These are phyloP conservation scores for Ypsolopha scabrella DNA, from an alignment of 2,888 invertebrate genomes.

Conservation along the genomic window DNA sequence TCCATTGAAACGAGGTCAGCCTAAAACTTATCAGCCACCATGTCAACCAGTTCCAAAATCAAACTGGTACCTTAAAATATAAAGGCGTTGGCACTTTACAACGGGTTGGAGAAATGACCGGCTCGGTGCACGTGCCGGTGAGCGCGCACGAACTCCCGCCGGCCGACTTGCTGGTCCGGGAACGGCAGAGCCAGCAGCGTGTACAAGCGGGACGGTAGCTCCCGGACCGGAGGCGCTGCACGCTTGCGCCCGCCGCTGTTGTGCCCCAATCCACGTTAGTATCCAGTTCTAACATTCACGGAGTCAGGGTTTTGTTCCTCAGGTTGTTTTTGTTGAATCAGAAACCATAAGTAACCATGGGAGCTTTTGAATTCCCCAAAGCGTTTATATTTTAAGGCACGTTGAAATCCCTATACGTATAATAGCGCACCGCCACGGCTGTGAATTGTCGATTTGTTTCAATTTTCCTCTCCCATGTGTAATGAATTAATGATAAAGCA, in stretches of 20 bases:
- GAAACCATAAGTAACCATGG: no score
- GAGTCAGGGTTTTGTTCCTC: no score
- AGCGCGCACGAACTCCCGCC: constrained; percentile 84
- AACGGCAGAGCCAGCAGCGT: constrained; percentile 92
- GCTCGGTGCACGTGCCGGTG: constrained; percentile 79
- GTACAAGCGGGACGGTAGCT: constrained; percentile 88
- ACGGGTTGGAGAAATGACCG: constrained; percentile 90
- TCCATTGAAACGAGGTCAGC: constrained; percentile 8
- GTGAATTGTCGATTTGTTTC: no score
- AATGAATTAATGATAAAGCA: no score
- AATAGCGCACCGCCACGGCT: no score
- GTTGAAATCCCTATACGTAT: no score
- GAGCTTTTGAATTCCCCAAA: neutral
- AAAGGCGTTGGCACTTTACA: constrained; percentile 64
- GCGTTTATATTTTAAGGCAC: constrained; percentile 43
- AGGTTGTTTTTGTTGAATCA: no score
- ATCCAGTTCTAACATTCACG: no score
- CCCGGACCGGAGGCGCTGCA: constrained; percentile 50
- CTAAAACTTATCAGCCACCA: constrained; percentile 39
- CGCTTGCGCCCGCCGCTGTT: constrained; percentile 41
- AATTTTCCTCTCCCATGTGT: no score
- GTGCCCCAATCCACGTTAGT: neutral
- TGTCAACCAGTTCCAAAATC: constrained; percentile 23
- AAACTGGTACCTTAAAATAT: constrained; percentile 47
- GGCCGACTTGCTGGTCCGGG: constrained; percentile 92